A percentile compares a stretch with the other conserved stretches of the same genome.
These are phyloP conservation scores for Diploscapter pachys DNA, from an alignment of 1,140 invertebrate species.

Conservation along the genomic window DNA sequence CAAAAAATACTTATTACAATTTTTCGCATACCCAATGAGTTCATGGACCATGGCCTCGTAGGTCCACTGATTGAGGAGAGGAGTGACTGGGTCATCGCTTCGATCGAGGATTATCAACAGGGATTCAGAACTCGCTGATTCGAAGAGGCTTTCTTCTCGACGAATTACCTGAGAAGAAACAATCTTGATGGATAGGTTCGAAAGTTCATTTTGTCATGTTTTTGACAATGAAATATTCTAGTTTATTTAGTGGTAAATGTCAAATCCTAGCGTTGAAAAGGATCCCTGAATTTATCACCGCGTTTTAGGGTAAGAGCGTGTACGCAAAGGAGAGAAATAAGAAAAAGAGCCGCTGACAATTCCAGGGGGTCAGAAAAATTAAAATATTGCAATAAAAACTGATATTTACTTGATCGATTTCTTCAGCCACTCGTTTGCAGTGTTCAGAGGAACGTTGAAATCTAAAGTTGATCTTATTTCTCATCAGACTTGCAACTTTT, in stretches of 20 bases:
- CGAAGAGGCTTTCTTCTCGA: slow-evolving; percentile 58
- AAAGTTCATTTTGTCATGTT: not conserved
- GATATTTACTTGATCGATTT: slow-evolving; percentile 62
- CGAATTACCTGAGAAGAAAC: slow-evolving; percentile 35
- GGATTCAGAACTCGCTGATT: slow-evolving; percentile 42
- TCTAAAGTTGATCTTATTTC: slow-evolving; percentile 32
- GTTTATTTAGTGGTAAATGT: not conserved
- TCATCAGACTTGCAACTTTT: not conserved
- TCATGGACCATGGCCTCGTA: slow-evolving; percentile 99
- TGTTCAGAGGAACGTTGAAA: slow-evolving; percentile 84
- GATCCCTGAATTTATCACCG: not conserved
- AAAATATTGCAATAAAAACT: no score
- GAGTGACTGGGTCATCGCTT: slow-evolving; percentile 83
- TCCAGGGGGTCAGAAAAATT: no score
- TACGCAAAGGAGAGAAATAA: no score
- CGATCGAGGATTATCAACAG: slow-evolving; percentile 46
- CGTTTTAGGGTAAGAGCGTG: no score
- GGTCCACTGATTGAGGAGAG: slow-evolving; percentile 97
- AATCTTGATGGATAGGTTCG: not conserved
- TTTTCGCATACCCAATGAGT: slow-evolving; percentile 86
- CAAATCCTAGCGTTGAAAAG: not conserved
- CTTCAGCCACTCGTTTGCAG: slow-evolving; percentile 79
- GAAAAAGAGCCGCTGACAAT: no score
- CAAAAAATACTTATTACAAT: slow-evolving; percentile 60
- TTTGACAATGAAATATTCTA: not conserved